phyloP scores from a whole-genome alignment of 2,888 invertebrate genomes.

The Eretmocerus hayati region DNA sequence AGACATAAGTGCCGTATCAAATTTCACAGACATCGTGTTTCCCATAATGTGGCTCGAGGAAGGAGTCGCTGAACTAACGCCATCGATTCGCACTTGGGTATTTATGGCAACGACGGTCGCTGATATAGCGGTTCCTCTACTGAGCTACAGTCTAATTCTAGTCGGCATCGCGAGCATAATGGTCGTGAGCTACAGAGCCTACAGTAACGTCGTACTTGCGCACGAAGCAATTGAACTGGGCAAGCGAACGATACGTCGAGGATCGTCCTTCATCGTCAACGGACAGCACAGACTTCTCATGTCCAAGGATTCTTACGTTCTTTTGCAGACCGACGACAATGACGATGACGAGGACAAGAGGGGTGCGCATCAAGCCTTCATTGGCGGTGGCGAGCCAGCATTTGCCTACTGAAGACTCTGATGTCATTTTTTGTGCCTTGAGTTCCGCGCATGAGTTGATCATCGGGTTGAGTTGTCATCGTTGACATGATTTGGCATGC shows the following conservation, averaged over 20 bases:
- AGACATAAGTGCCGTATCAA: constrained; percentile 63
- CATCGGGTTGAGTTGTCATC: neutral
- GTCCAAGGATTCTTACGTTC: constrained; percentile 52
- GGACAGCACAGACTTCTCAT: constrained; percentile 56
- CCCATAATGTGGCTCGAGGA: constrained; percentile 88
- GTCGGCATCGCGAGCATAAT: constrained; percentile 61
- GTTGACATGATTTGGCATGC: too few relatives aligned
- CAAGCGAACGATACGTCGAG: constrained; percentile 61
- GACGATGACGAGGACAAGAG: constrained; percentile 18
- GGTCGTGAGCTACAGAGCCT: constrained; percentile 63
- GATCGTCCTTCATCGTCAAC: constrained; percentile 56
- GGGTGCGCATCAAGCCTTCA: constrained; percentile 15
- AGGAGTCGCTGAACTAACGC: constrained; percentile 73
- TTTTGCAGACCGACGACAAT: constrained; percentile 45
- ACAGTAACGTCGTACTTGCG: constrained; percentile 66
- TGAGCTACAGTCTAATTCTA: constrained; percentile 67
- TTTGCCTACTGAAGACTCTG: constrained; percentile 17
- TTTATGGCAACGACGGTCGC: constrained; percentile 73
- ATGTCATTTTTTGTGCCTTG: neutral
- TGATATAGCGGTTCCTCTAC: constrained; percentile 62
- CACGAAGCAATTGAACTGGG: constrained; percentile 74
- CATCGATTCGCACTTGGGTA: constrained; percentile 74
- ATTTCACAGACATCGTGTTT: constrained; percentile 74
- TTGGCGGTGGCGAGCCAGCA: constrained; percentile 13
- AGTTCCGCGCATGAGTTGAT: neutral